Base-by-base conservation (phyloP, 2,888 invertebrate species). In the Ophioninae sp. region DNA sequence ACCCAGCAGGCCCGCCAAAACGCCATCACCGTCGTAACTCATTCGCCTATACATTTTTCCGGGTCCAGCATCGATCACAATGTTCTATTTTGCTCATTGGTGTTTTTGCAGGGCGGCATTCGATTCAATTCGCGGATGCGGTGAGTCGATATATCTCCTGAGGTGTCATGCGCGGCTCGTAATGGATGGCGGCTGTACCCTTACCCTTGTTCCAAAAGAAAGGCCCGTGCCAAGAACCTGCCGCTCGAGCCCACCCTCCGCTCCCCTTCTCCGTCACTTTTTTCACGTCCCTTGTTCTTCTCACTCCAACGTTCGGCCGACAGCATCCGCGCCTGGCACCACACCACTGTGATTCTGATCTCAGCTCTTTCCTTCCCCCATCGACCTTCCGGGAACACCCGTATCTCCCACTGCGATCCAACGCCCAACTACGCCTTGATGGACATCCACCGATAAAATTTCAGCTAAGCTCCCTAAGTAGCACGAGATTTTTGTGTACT, bases 1-100 rank as follows among this genome's bases (percentile, higher is more conserved):
- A 73, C 23, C 23, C 68, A 72, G 69, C 61, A 61, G 63, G 69
- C 63, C 63, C 67, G 41, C 59, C 23, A 10, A 39, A 58, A 61
- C 64, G 44, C 73, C 71, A 65, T 37, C 80, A 81, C 79, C 83
- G 81, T 83, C 81, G 87, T 91, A 91, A 91, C 91, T 91, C 90
- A 91, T 91, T 91, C 91, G 89, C 89, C 92, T 90, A 92, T 92
- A 92, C 92, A 92, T 92, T 91, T 90, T 88, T 85, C 83, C 68
- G 71, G 82, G 83, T 86, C 83, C 82, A 83, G 90, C 92, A 92
- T 92, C 91, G 91, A 92, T 92, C 92, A 92, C 92, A 90, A 90
- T 91, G 92, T 92, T 92, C 91, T 91, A 91, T 92, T 92, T 92
- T 91, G 92, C 92, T 91, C 92, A 91, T 92, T 92, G 92, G 91